phyloP scores from a whole-genome alignment of 2,888 invertebrate species.

The Strigamia crassipes region DNA sequence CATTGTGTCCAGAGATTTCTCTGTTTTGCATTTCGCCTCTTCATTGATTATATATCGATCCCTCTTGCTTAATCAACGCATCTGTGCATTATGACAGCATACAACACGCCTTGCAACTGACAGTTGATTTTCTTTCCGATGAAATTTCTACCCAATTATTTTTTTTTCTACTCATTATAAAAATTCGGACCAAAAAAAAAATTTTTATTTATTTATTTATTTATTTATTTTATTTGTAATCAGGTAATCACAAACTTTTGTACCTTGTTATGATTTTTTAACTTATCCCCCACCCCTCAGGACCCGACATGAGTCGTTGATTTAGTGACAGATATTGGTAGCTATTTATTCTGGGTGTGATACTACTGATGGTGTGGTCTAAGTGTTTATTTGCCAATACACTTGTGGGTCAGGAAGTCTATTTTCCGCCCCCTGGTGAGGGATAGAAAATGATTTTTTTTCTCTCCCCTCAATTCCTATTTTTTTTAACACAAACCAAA shows the following conservation, averaged over 20 bases:
- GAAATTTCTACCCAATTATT: neutral
- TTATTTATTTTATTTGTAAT: neutral
- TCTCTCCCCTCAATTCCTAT: neutral
- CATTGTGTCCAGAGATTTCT: constrained; percentile 31
- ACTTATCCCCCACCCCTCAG: neutral
- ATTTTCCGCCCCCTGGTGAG: constrained; percentile 30
- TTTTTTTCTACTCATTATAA: neutral
- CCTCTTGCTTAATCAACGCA: constrained; percentile 31
- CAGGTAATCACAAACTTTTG: too few species aligned
- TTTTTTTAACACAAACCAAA: neutral
- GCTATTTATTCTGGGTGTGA: constrained; percentile 22
- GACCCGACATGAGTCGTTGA: neutral
- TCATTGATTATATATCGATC: constrained; percentile 32
- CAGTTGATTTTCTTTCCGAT: constrained; percentile 1
- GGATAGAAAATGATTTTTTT: constrained; percentile 5
- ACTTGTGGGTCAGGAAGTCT: constrained; percentile 26
- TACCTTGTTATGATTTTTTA: neutral
- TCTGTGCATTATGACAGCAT: constrained; percentile 25
- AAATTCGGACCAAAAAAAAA: neutral
- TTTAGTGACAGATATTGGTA: constrained; percentile 32
- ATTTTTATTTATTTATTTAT: neutral
- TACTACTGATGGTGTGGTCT: constrained; percentile 1
- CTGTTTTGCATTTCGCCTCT: constrained; percentile 34
- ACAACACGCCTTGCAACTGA: constrained; percentile 31
- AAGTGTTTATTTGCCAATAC: constrained; percentile 35